These are phyloP conservation scores for Agrypnia vestita DNA, from an alignment of 1,140 invertebrate genomes.

Conservation along the genomic window DNA sequence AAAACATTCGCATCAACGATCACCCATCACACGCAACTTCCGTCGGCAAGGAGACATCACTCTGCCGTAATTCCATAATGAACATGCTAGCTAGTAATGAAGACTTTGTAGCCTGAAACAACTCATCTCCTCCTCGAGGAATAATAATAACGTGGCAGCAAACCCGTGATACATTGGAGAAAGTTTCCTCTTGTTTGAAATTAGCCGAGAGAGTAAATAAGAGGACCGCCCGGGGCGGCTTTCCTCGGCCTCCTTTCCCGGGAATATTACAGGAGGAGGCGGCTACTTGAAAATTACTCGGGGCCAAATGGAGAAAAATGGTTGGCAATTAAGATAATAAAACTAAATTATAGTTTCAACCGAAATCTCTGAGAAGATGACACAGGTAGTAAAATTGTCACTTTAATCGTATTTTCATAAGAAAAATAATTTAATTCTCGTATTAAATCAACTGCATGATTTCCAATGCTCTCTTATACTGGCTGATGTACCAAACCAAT, in stretches of 20 bases:
- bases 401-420: neutral
- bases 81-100: slow-evolving; percentile 25
- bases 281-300: neutral
- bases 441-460: no score
- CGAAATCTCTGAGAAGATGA: neutral
- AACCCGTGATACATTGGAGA: slow-evolving; percentile 23
- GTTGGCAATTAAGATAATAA: neutral
- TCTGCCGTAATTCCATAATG: neutral
- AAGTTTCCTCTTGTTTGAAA: slow-evolving; percentile 36
- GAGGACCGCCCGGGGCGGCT: slow-evolving; percentile 3
- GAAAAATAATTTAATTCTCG: no score
- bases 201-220: slow-evolving; percentile 27
- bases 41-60: neutral
- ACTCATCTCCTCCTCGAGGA: slow-evolving; percentile 5
- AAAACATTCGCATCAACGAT: neutral
- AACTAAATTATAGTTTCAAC: neutral
- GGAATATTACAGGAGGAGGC: neutral
- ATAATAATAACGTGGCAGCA: slow-evolving; percentile 13
- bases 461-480: no score
- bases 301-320: neutral
- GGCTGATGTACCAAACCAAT: no score
- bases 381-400: neutral
- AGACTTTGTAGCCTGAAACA: slow-evolving; percentile 13
- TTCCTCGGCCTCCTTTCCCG: neutral
- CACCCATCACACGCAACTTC: neutral